Conservation (phyloP, 2,888 invertebrate species). For the Volucella inflata region DNA sequence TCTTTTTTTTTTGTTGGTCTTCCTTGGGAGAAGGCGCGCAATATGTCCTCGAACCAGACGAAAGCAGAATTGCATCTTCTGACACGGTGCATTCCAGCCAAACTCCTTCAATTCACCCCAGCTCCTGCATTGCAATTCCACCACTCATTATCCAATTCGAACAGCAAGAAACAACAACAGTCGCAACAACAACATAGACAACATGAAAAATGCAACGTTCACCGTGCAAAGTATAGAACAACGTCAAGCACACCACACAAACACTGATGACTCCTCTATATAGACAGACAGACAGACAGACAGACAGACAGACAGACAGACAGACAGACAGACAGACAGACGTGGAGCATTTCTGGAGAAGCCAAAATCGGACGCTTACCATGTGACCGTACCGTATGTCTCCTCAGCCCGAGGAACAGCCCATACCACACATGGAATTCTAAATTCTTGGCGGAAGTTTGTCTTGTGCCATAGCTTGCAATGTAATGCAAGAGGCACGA, state of each 20-base stretch:
- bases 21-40: conserved; percentile 49
- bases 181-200: neutral
- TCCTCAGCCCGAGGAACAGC: conserved; percentile 18
- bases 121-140: neutral
- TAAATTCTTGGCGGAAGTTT: conserved; percentile 73
- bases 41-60: conserved; percentile 68
- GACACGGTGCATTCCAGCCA: conserved; percentile 68
- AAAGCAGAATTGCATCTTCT: conserved; percentile 67
- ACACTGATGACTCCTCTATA: conserved; percentile 20
- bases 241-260: neutral
- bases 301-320: no score
- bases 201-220: conserved; percentile 42
- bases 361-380: conserved; percentile 39
- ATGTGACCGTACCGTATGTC: conserved; percentile 39
- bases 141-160: neutral
- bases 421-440: conserved; percentile 48
- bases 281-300: neutral
- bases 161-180: conserved; percentile 22
- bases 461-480: conserved; percentile 69
- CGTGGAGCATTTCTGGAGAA: conserved; percentile 14
- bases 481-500: conserved; percentile 23
- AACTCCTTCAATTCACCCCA: neutral
- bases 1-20: neutral
- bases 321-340: no score
- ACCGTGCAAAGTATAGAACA: conserved; percentile 57